Conservation (phyloP, 2,113 vertebrate species). For the Capreolus pygargus region DNA sequence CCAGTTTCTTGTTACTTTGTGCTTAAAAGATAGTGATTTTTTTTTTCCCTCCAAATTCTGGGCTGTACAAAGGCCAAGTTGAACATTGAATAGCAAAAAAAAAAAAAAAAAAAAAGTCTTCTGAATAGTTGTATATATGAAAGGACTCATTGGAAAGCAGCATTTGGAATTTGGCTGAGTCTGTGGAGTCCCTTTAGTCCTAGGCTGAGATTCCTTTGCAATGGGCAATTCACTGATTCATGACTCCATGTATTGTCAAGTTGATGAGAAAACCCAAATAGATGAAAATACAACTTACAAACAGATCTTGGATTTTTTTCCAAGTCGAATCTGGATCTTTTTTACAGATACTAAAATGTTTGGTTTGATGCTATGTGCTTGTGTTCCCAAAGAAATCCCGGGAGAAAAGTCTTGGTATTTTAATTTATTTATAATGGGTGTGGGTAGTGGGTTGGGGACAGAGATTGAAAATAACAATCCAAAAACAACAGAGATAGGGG, state of each 20-base stretch:
- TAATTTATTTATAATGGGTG: not conserved
- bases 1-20: conserved; percentile 52
- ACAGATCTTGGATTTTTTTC: not conserved
- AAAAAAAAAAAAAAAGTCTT: not conserved
- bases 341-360: not conserved
- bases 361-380: not conserved
- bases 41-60: not conserved
- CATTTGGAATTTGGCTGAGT: not conserved
- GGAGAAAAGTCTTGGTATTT: not conserved
- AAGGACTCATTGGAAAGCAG: not conserved
- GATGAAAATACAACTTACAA: not conserved
- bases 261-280: not conserved
- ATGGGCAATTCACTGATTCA: not conserved
- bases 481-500: not conserved
- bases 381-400: not conserved
- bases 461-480: not conserved
- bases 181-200: not conserved
- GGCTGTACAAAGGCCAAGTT: not conserved
- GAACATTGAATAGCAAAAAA: not conserved
- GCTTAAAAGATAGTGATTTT: conserved; percentile 30
- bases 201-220: not conserved
- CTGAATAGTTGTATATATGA: not conserved
- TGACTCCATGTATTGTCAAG: not conserved
- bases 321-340: not conserved
- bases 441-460: not conserved